Evolutionary conservation across 2,888 invertebrate genomes (phyloP).

Genomic region (Polyploca ridens): DNA sequence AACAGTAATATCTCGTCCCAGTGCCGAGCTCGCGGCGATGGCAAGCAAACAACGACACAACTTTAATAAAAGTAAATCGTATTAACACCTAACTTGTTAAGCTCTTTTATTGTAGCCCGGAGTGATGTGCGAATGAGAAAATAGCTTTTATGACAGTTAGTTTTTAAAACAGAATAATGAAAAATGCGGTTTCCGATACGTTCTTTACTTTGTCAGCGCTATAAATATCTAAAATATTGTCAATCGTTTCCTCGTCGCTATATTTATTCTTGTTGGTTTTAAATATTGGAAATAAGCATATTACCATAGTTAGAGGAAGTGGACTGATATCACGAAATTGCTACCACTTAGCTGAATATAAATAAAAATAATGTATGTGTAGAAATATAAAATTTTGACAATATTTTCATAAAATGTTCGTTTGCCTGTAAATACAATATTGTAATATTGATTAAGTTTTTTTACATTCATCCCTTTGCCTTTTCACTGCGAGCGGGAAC

Average conservation of each 20-base stretch:
- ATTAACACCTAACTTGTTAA: conserved; percentile 68
- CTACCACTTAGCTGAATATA: too few relatives aligned
- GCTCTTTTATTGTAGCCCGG: conserved; percentile 53
- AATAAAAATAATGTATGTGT: too few relatives aligned
- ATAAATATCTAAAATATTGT: too few relatives aligned
- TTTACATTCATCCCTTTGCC: conserved; percentile 37
- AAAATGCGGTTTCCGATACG: too few relatives aligned
- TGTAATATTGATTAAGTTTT: conserved; percentile 12
- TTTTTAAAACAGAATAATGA: neutral
- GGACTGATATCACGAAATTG: too few relatives aligned
- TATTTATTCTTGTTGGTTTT: too few relatives aligned
- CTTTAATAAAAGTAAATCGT: conserved; percentile 72
- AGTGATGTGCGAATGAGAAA: conserved; percentile 32
- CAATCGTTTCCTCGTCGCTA: too few relatives aligned
- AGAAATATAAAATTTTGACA: neutral
- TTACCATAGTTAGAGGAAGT: too few relatives aligned
- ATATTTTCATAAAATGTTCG: conserved; percentile 16
- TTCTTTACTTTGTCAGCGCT: too few relatives aligned
- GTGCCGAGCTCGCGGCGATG: conserved; percentile 39
- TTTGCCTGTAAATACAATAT: conserved; percentile 12
- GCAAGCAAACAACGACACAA: conserved; percentile 59
- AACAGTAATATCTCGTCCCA: conserved; percentile 51
- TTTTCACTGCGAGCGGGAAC: conserved; percentile 32
- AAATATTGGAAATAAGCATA: too few relatives aligned
- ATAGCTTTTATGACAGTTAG: conserved; percentile 10